Percentiles rank a stretch among this genome's conserved stretches.
Evolutionary conservation across 2,888 invertebrate genomes (phyloP).

Genomic region (Orgyia antiqua): DNA sequence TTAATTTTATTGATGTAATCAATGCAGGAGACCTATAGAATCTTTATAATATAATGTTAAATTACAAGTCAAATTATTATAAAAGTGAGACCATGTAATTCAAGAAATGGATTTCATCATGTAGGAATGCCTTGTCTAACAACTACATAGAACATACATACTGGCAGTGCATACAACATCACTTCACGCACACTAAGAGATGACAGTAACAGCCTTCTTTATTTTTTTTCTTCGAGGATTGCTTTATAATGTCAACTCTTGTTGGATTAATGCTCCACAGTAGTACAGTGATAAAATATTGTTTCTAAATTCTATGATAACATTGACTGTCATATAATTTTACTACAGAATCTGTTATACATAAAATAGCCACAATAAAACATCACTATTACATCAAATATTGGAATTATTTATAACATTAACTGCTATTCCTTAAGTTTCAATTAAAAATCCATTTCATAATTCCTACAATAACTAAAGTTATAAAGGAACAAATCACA

Average conservation of each 20-base stretch:
- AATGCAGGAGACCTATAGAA: constrained; percentile 67
- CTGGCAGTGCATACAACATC: constrained; percentile 50
- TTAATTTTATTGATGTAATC: constrained; percentile 67
- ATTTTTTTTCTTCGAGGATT: too few species aligned
- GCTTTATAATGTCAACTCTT: too few species aligned
- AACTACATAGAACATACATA: constrained; percentile 37
- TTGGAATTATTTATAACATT: too few species aligned
- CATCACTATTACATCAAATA: too few species aligned
- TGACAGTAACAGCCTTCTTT: too few species aligned
- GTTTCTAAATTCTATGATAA: too few species aligned
- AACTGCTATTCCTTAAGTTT: constrained; percentile 16
- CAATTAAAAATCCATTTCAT: constrained; percentile 50
- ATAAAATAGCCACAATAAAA: too few species aligned
- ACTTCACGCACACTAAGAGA: too few species aligned
- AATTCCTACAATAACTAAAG: constrained; percentile 31
- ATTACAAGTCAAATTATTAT: constrained; percentile 69
- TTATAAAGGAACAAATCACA: constrained; percentile 66
- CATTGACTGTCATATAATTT: too few species aligned
- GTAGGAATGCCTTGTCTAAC: constrained; percentile 54
- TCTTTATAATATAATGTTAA: constrained; percentile 65
- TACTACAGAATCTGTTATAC: too few species aligned
- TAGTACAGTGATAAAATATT: too few species aligned
- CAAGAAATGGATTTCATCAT: constrained; percentile 59
- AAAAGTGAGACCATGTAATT: constrained; percentile 71
- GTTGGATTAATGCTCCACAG: too few species aligned